phyloP scores from a whole-genome alignment of 37 sponge, comb jelly and placozoan genomes.

The Agelas oroides region DNA sequence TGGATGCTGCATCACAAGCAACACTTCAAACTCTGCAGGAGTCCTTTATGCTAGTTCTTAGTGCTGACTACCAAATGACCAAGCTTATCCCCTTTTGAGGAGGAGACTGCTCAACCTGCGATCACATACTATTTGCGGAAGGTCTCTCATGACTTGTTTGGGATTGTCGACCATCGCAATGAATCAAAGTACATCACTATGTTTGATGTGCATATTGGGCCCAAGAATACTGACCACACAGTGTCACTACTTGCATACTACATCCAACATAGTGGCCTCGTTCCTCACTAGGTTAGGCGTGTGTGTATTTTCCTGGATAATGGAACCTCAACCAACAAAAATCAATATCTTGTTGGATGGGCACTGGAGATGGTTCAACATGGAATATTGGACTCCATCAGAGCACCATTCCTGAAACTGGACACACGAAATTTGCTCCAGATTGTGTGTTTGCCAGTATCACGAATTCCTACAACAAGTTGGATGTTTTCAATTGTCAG shows the following conservation, averaged over 20 bases:
- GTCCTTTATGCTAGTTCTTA: slow-evolving; percentile 36
- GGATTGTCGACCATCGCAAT: slow-evolving; percentile 37
- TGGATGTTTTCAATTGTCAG: slow-evolving; percentile 26
- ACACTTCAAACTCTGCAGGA: background rate
- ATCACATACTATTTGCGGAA: slow-evolving; percentile 49
- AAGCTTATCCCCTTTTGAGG: slow-evolving; percentile 69
- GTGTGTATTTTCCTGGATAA: slow-evolving; percentile 37
- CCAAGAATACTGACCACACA: slow-evolving; percentile 39
- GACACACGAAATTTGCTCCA: slow-evolving; percentile 53
- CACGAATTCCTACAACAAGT: slow-evolving; percentile 3
- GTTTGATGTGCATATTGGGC: slow-evolving; percentile 24
- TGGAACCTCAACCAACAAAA: slow-evolving; percentile 43
- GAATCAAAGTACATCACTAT: background rate
- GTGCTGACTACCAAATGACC: slow-evolving; percentile 55
- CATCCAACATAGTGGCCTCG: background rate
- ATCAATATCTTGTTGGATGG: slow-evolving; percentile 25
- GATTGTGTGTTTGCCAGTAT: slow-evolving; percentile 26
- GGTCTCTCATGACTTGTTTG: slow-evolving; percentile 46
- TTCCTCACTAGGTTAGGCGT: slow-evolving; percentile 18
- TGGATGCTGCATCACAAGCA: background rate
- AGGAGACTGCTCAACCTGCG: slow-evolving; percentile 32
- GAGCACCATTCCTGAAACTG: slow-evolving; percentile 29
- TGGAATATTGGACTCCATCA: background rate
- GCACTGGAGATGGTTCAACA: slow-evolving; percentile 24
- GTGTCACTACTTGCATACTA: slow-evolving; percentile 10